Percentiles rank a stretch among this genome's conserved stretches.
phyloP scores from a whole-genome alignment of 2,888 invertebrate species.

The Drosophila eohydei region DNA sequence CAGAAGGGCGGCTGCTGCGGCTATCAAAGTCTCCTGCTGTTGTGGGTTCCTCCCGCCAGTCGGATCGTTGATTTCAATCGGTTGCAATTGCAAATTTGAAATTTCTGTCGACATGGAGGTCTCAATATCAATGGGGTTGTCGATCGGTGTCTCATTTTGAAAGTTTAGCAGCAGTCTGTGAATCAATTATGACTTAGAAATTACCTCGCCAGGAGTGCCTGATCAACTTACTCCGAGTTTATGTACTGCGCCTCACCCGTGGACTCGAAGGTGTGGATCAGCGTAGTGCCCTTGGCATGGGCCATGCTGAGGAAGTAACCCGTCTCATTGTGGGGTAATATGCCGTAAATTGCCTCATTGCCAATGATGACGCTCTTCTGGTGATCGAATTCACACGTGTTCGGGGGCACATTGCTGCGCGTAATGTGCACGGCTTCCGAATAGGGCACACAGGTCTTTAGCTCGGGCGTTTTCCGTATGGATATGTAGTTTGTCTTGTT shows the following conservation, averaged over 20 bases:
- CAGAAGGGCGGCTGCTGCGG: conserved; percentile 76
- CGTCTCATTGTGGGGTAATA: conserved; percentile 82
- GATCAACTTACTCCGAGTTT: conserved; percentile 81
- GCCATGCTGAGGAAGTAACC: conserved; percentile 83
- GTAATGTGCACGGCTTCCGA: conserved; percentile 84
- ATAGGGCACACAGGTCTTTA: conserved; percentile 83
- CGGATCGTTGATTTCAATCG: conserved; percentile 82
- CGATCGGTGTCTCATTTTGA: conserved; percentile 83
- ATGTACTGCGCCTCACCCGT: conserved; percentile 85
- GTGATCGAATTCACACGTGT: conserved; percentile 84
- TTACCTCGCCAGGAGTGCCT: no score
- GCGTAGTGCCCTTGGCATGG: conserved; percentile 84
- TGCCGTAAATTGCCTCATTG: conserved; percentile 83
- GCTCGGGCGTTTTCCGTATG: conserved; percentile 84
- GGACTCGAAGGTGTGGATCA: conserved; percentile 85
- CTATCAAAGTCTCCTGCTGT: conserved; percentile 82
- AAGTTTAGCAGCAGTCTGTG: conserved; percentile 81
- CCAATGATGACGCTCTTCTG: conserved; percentile 85
- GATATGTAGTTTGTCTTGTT: conserved; percentile 84
- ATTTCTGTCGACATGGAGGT: conserved; percentile 83
- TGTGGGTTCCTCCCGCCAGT: conserved; percentile 84
- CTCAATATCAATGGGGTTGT: conserved; percentile 84
- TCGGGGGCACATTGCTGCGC: conserved; percentile 84
- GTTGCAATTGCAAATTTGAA: conserved; percentile 79
- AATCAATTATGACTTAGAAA: not conserved